Percentiles rank a stretch among this genome's conserved stretches.
phyloP scores from a whole-genome alignment of 2,797 vertebrate species.

The Thunnus albacares region DNA sequence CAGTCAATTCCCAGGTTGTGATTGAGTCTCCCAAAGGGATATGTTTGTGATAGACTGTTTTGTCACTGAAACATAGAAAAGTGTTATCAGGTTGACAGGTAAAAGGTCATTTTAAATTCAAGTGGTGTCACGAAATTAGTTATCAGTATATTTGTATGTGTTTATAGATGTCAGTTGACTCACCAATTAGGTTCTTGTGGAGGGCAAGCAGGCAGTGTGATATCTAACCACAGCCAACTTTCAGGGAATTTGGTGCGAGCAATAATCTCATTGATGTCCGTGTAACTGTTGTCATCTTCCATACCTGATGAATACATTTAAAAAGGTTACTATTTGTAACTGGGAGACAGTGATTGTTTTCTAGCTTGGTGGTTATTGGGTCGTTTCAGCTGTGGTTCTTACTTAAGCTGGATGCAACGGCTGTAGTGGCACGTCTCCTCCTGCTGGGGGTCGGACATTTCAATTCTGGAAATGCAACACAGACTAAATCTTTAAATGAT shows the following conservation, averaged over 20 bases:
- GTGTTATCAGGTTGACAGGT: neutral
- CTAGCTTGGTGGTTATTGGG: neutral
- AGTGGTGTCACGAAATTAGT: neutral
- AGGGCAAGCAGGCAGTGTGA: slow-evolving; percentile 63
- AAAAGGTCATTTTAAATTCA: neutral
- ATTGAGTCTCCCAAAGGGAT: slow-evolving; percentile 89
- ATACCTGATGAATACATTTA: slow-evolving; percentile 71
- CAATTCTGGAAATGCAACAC: slow-evolving; percentile 53
- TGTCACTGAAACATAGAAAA: slow-evolving; percentile 19
- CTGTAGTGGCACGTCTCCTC: slow-evolving; percentile 71
- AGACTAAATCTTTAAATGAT: slow-evolving; percentile 1
- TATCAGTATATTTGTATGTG: neutral
- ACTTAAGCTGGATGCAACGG: slow-evolving; percentile 84
- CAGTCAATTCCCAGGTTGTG: slow-evolving; percentile 93
- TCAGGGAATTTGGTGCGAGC: slow-evolving; percentile 87
- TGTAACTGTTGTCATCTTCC: slow-evolving; percentile 68
- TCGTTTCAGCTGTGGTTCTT: slow-evolving; percentile 34
- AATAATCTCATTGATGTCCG: slow-evolving; percentile 75
- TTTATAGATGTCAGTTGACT: slow-evolving; percentile 4
- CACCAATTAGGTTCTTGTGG: slow-evolving; percentile 74
- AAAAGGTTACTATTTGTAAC: neutral
- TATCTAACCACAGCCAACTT: slow-evolving; percentile 90
- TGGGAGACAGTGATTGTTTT: neutral
- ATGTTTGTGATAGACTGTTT: accelerated
- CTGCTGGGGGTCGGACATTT: slow-evolving; percentile 75